phyloP scores from a whole-genome alignment of 2,888 invertebrate genomes.

The Coenonympha glycerion region DNA sequence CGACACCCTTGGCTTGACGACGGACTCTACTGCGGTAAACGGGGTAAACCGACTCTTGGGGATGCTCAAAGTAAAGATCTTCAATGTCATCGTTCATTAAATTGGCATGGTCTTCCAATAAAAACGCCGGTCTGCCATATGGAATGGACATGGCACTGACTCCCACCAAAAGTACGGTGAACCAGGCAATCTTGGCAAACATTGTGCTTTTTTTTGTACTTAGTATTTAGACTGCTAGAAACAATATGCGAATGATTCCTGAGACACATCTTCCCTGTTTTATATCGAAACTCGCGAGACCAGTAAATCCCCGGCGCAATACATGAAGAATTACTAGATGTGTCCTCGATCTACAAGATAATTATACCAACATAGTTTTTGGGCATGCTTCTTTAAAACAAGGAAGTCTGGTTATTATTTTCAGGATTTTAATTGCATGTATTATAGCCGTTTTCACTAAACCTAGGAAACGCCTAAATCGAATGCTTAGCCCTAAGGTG shows the following conservation, averaged over 20 bases:
- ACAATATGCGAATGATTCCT: conserved; percentile 13
- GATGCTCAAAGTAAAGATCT: conserved; percentile 22
- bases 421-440: too few species aligned
- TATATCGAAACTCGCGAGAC: conserved; percentile 12
- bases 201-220: conserved; percentile 13
- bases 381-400: too few species aligned
- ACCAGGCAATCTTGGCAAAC: conserved; percentile 14
- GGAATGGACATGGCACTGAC: conserved; percentile 17
- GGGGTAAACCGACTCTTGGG: conserved; percentile 25
- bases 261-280: neutral
- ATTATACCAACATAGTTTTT: too few species aligned
- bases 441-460: too few species aligned
- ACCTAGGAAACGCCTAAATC: too few species aligned
- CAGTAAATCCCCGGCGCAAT: conserved; percentile 17
- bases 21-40: conserved; percentile 23
- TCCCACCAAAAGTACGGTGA: conserved; percentile 11
- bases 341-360: neutral
- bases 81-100: conserved; percentile 20
- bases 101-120: conserved; percentile 11
- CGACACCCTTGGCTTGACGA: conserved; percentile 29
- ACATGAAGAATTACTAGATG: conserved; percentile 4
- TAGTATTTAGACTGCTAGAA: neutral
- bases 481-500: too few species aligned
- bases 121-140: conserved; percentile 7
- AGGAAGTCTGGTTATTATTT: too few species aligned